A percentile compares a stretch with the other conserved stretches of the same genome.
Conservation (phyloP, 2,888 invertebrate species). For the Calameuta idolon region DNA sequence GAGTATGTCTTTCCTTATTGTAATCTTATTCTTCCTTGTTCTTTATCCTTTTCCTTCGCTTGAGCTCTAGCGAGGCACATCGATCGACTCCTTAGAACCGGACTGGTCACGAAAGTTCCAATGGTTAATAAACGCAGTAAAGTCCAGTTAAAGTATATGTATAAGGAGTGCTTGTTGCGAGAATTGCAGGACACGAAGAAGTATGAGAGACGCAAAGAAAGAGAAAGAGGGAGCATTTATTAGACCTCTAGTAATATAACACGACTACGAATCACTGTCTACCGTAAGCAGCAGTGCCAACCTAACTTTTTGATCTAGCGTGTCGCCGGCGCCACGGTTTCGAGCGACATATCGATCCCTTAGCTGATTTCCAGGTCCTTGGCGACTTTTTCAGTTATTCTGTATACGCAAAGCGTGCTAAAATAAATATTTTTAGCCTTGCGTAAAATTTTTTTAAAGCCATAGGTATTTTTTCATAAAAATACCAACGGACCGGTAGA, state of each 20-base stretch:
- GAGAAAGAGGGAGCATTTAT: not conserved
- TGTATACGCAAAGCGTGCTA: not conserved
- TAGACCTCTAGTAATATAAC: not conserved
- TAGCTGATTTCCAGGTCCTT: not conserved
- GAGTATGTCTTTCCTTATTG: not conserved
- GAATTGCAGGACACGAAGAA: constrained; percentile 27
- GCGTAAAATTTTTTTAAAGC: not conserved
- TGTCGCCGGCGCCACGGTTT: not conserved
- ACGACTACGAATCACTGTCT: not conserved
- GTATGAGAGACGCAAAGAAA: constrained; percentile 13
- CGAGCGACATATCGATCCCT: not conserved
- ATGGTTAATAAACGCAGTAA: constrained; percentile 20
- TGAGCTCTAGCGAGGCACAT: not conserved
- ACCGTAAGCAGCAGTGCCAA: not conserved
- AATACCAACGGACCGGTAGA: not conserved
- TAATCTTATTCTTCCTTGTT: not conserved
- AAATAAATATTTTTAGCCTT: not conserved
- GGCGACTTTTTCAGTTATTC: not conserved
- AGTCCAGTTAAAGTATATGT: not conserved
- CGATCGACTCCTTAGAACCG: constrained; percentile 12
- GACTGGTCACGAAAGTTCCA: constrained; percentile 27
- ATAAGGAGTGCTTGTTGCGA: constrained; percentile 7
- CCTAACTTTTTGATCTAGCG: not conserved
- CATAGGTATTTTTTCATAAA: not conserved
- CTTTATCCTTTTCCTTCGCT: constrained; percentile 2